Base-by-base conservation (phyloP, 2,888 invertebrate genomes). In the Acrobasis consociella region DNA sequence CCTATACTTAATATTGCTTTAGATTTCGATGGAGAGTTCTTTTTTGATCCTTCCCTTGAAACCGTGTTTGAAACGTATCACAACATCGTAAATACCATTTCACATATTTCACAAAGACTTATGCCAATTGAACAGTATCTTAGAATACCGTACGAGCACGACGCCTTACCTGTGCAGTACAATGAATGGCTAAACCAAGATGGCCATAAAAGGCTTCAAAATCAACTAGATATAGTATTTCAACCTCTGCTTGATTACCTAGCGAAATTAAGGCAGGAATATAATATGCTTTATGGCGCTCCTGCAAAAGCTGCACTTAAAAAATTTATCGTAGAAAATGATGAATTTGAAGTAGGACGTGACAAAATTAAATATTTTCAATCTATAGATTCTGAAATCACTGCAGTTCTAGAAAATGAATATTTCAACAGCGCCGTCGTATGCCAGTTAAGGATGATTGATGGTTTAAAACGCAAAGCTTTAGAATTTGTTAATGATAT, bases 401-500 rank as follows among this genome's bases (percentile, higher is more conserved):
- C 93, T 13, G 93, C 93, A 17, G 93, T 95, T 77, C 91, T 95
- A 16, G 93, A 93, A 72, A 95, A 94, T 70, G 95, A 95, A 78
- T 95, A 95, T 79, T 96, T 96, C 71, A 92, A 94, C 50, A 93
- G 95, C 67, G 95, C 95, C 1, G 91, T 93, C 50, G 89, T 96
- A 1, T 86, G 94, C 68, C 95, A 96, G 74, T 87, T 94, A 3
- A 92, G 93, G 62, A 95, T 95, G 72, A 94, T 96, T 37, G 85
- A 85, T 11, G 94, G 94, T 3, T 85, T 97, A 62, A 94, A 95
- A 74, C 71, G 73, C 5, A 93, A 94, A 66, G 93, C 95, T 2
- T 85, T 93, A 58, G 85, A 91, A 62, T 92, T 95, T 62, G 94
- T 95, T 13, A 89, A 94, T 58, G 91, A 93, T 50, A 94, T 96